These are phyloP conservation scores for Ophion slaviceki DNA, from an alignment of 2,888 invertebrate genomes.

Conservation along the genomic window DNA sequence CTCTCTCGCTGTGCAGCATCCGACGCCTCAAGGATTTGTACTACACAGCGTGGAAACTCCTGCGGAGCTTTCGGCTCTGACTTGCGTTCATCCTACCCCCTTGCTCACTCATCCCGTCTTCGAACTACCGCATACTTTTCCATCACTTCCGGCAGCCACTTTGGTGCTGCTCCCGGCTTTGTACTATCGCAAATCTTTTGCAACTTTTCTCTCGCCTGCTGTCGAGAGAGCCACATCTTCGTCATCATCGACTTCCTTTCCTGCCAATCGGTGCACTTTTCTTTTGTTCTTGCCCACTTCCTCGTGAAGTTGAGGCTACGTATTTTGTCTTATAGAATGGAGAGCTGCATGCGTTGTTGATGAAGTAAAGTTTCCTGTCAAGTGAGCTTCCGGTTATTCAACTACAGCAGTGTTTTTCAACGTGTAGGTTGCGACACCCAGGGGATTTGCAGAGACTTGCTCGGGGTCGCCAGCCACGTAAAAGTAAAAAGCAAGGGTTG, in stretches of 20 bases:
- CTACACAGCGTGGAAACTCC: constrained; percentile 63
- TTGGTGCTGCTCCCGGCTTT: neutral
- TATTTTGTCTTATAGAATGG: neutral
- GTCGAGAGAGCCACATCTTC: neutral
- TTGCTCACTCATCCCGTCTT: constrained; percentile 53
- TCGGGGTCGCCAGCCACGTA: too few relatives aligned
- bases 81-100: constrained; percentile 13
- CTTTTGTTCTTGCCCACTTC: neutral
- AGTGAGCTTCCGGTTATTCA: neutral
- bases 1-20: constrained; percentile 10
- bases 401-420: too few relatives aligned
- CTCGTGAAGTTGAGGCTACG: neutral
- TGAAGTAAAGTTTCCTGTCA: neutral
- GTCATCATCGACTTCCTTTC: neutral
- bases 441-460: too few relatives aligned
- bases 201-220: neutral
- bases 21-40: constrained; percentile 72
- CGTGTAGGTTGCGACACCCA: too few relatives aligned
- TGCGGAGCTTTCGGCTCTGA: constrained; percentile 55
- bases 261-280: neutral
- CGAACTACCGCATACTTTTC: constrained; percentile 22
- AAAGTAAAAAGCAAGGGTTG: too few relatives aligned
- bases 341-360: too few relatives aligned
- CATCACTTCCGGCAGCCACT: constrained; percentile 11
- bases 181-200: constrained; percentile 37